Conservation (phyloP, 2,888 invertebrate genomes). For the Hirtodrosophila confusa region DNA sequence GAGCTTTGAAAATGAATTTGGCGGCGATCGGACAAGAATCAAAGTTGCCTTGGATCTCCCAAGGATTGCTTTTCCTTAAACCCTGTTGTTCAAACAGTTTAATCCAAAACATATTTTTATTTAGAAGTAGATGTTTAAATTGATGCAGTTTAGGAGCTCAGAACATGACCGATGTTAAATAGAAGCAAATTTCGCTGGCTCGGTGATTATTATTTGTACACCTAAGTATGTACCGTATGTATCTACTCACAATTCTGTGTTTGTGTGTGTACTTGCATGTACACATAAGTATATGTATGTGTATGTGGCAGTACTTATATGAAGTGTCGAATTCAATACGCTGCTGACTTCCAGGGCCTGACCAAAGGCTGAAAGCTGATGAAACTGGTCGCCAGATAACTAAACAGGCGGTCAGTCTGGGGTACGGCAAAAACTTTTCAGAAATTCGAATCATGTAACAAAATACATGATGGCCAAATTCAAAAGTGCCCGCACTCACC, state of each 20-base stretch:
- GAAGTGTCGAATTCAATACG: slow-evolving; percentile 46
- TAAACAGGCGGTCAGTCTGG: slow-evolving; percentile 46
- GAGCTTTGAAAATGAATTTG: too few relatives aligned
- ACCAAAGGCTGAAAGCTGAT: slow-evolving; percentile 10
- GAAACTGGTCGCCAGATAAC: slow-evolving; percentile 23
- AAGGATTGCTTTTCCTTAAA: too few relatives aligned
- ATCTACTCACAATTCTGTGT: slow-evolving; percentile 1
- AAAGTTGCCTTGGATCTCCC: too few relatives aligned
- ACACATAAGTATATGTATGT: too few relatives aligned
- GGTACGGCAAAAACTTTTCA: slow-evolving; percentile 57
- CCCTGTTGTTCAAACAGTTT: too few relatives aligned
- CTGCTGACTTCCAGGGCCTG: not conserved
- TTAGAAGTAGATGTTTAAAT: too few relatives aligned
- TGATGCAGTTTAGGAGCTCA: too few relatives aligned
- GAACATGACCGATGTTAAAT: slow-evolving; percentile 14
- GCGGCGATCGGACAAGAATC: too few relatives aligned
- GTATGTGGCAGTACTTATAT: slow-evolving; percentile 2
- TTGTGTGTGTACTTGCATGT: slow-evolving; percentile 1
- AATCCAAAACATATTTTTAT: too few relatives aligned
- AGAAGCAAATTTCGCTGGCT: not conserved
- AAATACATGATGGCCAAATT: slow-evolving; percentile 68
- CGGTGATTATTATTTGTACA: slow-evolving; percentile 15
- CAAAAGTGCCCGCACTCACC: slow-evolving; percentile 40
- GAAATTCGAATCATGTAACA: slow-evolving; percentile 81
- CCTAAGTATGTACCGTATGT: not conserved